Evolutionary conservation across 1,140 invertebrate genomes (phyloP), one percentile per base, ranked within the genome.

Genomic region (Heliothis subflexa): DNA sequence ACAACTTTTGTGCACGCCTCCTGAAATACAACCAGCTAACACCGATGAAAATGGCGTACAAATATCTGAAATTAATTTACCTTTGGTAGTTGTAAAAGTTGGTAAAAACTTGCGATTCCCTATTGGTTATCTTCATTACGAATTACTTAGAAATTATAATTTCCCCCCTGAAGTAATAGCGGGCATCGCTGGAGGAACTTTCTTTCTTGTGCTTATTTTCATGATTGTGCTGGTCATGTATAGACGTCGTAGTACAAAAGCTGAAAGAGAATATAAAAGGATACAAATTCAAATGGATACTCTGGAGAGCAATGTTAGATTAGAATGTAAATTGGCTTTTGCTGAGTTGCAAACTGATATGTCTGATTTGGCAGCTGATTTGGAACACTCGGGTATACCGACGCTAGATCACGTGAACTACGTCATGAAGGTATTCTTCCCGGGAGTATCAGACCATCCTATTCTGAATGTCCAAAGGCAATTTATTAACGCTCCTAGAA

Each of bases 241-340:
- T 89, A 95, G 98, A 80, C 95, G 98, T 62, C 98, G 99, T 94
- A 99, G 98, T 62, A 99, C 98, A 2, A 98, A 99, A 94, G 98
- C 98, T 0, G 98, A 99, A 92, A 95, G 98, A 54, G 98, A 99
- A 91, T 99, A 99, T 92, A 99, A 99, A 92, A 96, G 99, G 45
- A 99, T 99, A 91, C 99, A 99, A 94, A 98, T 99, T 85, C 99
- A 99, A 94, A 99, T 99, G 98, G 99, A 99, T 85, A 99, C 98
- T n/a, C 95, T 99, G 57, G 99, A 99, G 92, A 99, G 98, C 88
- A 99, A 99, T 92, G 99, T 99, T 0, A 96, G 99, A 64, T 98
- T 98, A 84, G 99, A 99, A 93, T 99, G 99, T 91, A 99, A 99
- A 95, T 97, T 99, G 95, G 99, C 99, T 3, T 99, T 99, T 96